phyloP scores from a whole-genome alignment of 2,797 vertebrate genomes.

The Ceyx erithaca region DNA sequence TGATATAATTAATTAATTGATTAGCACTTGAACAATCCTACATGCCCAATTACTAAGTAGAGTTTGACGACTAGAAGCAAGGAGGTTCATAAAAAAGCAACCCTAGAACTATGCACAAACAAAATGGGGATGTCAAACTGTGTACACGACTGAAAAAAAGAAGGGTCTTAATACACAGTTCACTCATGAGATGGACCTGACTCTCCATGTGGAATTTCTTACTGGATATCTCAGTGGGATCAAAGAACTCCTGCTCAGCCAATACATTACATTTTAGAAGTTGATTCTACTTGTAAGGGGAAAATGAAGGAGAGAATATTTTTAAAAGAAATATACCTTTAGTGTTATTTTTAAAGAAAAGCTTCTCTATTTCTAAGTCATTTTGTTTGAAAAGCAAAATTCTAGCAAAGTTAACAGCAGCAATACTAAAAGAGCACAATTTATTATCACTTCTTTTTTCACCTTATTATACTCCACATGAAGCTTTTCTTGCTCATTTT shows the following conservation, averaged over 20 bases:
- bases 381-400: not conserved
- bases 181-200: not conserved
- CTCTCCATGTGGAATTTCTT: not conserved
- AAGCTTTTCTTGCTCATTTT: constrained; percentile 96
- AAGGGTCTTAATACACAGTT: not conserved
- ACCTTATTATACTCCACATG: constrained; percentile 99
- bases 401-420: not conserved
- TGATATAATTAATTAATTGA: not conserved
- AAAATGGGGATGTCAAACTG: not conserved
- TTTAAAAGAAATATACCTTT: not conserved
- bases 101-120: not conserved
- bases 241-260: not conserved
- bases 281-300: not conserved
- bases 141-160: not conserved
- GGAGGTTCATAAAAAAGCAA: not conserved
- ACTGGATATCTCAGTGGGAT: not conserved
- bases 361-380: not conserved
- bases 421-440: not conserved
- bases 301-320: not conserved
- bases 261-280: not conserved
- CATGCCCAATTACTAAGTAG: not conserved
- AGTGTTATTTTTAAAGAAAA: not conserved
- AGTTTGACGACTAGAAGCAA: not conserved
- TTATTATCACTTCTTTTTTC: not conserved
- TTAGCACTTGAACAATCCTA: not conserved